Evolutionary conservation across 2,113 vertebrate species (phyloP).

Genomic region (Pionites leucogaster): DNA sequence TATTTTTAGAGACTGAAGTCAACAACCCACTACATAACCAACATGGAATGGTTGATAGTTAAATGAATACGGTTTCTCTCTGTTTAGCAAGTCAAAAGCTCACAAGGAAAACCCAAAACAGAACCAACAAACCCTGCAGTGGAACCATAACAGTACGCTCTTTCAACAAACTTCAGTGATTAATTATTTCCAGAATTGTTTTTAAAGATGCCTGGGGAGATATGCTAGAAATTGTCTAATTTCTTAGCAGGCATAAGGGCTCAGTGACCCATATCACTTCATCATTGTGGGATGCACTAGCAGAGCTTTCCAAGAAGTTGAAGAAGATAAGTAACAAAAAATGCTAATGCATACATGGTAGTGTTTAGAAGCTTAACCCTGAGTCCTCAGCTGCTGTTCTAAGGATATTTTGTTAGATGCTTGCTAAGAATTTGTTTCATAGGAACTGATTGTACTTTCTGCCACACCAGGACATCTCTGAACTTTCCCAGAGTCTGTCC

Average conservation of each 20-base stretch:
- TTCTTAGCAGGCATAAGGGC: background rate
- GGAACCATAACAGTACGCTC: background rate
- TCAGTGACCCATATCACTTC: background rate
- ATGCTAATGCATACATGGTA: background rate
- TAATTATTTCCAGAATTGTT: background rate
- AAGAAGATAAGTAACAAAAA: background rate
- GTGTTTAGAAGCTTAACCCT: background rate
- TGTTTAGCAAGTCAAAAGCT: background rate
- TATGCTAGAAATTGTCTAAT: background rate
- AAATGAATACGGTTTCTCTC: background rate
- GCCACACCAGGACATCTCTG: background rate
- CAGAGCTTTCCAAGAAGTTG: background rate
- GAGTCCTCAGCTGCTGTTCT: background rate
- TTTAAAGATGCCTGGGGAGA: background rate
- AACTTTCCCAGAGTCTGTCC: background rate
- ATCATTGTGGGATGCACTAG: background rate
- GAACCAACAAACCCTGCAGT: background rate
- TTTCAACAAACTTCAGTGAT: background rate
- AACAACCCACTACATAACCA: background rate
- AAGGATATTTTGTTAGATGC: background rate
- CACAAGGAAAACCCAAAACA: no score
- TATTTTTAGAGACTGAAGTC: background rate
- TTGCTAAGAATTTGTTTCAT: background rate
- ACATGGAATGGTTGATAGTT: background rate
- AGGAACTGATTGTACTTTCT: background rate